Conservation (phyloP, 2,113 vertebrate genomes). For the Cyphomyrus plagiostoma region DNA sequence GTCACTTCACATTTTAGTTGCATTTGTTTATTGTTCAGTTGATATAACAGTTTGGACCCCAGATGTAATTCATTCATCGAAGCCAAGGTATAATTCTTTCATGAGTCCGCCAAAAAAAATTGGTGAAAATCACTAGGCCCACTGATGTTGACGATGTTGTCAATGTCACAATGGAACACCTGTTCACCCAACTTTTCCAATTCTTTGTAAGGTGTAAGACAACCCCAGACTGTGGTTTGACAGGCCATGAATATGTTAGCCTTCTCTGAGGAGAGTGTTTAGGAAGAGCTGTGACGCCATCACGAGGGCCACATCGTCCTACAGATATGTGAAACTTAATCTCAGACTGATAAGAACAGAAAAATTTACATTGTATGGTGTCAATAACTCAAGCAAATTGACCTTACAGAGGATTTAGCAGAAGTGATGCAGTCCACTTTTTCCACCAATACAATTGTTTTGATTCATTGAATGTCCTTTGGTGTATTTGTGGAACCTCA, state of each 20-base stretch:
- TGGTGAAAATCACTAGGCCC: not conserved
- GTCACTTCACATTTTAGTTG: not conserved
- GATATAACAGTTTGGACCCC: not conserved
- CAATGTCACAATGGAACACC: not conserved
- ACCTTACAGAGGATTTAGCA: not conserved
- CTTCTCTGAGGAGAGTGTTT: not conserved
- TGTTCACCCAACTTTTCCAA: not conserved
- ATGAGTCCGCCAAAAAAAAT: not conserved
- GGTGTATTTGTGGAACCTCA: not conserved
- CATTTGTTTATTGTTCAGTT: not conserved
- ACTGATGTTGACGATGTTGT: not conserved
- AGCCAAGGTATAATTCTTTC: not conserved
- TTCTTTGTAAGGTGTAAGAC: slow-evolving; percentile 3
- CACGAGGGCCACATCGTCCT: not conserved
- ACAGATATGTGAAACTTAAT: not conserved
- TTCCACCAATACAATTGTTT: not conserved
- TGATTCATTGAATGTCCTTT: not conserved
- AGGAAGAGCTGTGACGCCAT: not conserved
- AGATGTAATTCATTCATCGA: not conserved
- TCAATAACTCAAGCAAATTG: not conserved
- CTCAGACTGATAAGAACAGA: not conserved
- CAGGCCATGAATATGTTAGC: slow-evolving; percentile 1
- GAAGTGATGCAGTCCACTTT: not conserved
- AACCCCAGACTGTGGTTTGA: slow-evolving; percentile 1
- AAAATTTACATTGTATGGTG: not conserved